Conservation (phyloP, 2,113 vertebrate genomes). For the Anthoscopus minutus region DNA sequence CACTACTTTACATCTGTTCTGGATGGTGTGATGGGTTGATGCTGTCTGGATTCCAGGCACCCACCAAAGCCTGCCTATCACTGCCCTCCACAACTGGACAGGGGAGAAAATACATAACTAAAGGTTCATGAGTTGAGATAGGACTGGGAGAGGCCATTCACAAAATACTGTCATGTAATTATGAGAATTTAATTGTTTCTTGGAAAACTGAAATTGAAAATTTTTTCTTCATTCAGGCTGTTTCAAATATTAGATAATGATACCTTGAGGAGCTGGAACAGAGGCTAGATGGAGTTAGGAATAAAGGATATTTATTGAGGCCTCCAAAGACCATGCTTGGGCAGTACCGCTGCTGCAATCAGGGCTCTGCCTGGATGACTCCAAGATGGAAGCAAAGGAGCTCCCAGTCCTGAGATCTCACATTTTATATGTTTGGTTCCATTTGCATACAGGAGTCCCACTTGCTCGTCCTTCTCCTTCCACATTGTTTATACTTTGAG, state of each 20-base stretch:
- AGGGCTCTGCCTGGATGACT: too few relatives aligned
- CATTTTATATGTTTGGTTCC: too few relatives aligned
- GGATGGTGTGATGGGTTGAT: not conserved
- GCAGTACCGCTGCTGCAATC: too few relatives aligned
- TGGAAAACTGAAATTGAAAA: not conserved
- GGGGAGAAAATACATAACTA: not conserved
- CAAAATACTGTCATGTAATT: accelerated
- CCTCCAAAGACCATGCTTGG: too few relatives aligned
- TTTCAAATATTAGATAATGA: not conserved
- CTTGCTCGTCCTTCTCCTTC: too few relatives aligned
- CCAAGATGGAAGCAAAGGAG: too few relatives aligned
- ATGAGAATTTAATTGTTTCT: not conserved
- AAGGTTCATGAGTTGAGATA: not conserved
- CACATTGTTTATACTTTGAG: too few relatives aligned
- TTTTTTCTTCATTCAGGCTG: not conserved
- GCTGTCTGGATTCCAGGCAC: not conserved
- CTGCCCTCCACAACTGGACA: accelerated
- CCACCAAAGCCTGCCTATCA: not conserved
- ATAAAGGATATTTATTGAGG: too few relatives aligned
- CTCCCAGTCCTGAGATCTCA: too few relatives aligned
- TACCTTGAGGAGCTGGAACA: too few relatives aligned
- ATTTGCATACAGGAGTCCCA: too few relatives aligned
- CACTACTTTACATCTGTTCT: not conserved
- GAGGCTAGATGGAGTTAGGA: too few relatives aligned
- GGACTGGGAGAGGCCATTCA: not conserved